Evolutionary conservation across 2,113 vertebrate species (phyloP).

Genomic region (Erythrolamprus reginae): DNA sequence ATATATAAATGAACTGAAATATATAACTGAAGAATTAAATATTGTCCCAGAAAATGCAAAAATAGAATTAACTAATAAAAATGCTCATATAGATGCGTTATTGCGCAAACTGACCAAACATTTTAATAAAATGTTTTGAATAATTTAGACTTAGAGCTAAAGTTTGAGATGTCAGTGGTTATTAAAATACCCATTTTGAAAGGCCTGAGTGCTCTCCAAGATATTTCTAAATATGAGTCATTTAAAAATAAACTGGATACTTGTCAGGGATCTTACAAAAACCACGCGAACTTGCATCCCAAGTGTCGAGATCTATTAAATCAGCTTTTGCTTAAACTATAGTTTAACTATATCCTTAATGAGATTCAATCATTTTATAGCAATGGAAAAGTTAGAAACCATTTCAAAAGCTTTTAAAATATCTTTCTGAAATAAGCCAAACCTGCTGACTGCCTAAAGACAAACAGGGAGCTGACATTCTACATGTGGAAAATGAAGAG

Average conservation of each 20-base stretch:
- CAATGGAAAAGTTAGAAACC: constrained; percentile 44
- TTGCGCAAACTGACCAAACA: not conserved
- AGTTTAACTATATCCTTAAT: constrained; percentile 39
- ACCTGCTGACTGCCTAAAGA: constrained; percentile 47
- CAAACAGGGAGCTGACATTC: constrained; percentile 47
- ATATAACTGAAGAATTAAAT: not conserved
- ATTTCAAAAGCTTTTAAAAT: constrained; percentile 52
- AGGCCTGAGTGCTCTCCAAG: not conserved
- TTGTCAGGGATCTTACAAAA: not conserved
- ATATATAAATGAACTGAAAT: too few species aligned
- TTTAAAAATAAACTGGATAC: not conserved
- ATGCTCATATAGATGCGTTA: not conserved
- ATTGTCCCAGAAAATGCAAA: not conserved
- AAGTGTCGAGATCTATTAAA: not conserved
- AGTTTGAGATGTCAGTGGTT: not conserved
- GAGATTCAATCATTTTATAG: constrained; percentile 47
- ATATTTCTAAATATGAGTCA: constrained; percentile 29
- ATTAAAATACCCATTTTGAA: not conserved
- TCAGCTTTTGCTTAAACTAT: not conserved
- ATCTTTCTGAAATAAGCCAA: constrained; percentile 52
- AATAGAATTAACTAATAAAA: not conserved
- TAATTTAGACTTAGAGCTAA: not conserved
- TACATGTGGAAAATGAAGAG: constrained; percentile 36
- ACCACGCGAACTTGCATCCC: not conserved
- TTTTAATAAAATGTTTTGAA: not conserved